Evolutionary conservation across 1,140 invertebrate species (phyloP), one percentile per base, ranked within the genome.

Genomic region (Eupristina koningsbergeri): DNA sequence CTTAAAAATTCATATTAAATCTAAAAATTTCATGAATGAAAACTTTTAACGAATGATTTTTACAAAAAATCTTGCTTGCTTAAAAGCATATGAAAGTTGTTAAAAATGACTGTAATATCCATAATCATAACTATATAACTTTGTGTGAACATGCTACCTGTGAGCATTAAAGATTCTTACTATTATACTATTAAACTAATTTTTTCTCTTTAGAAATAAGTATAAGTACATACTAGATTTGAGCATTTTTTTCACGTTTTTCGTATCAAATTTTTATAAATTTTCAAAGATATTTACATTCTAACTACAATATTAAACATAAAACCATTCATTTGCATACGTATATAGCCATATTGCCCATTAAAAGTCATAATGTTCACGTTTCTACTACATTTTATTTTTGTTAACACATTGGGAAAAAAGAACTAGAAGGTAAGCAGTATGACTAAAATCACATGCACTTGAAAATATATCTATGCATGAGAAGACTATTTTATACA

Each of bases 241-340:
- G 11, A 41, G 47, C 22, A 29, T 79, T 47, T 13, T 26, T 74
- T 69, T 13, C 19, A 47, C 39, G 19, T 74, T 19, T 31, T 74
- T 74, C 45, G 29, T 50, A 50, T 74, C n/a, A 50, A 74, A 15
- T 50, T 34, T 74, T 74, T 74, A 74, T 39, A 61, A 58, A 77
- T 29, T 77, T 77, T 77, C 19, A 77, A 77, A 31, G 39, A 45
- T 41, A 22, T 63, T 58, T 45, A 45, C 45, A 78, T 64, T 45
- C 26, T 41, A 41, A 41, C 76, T 64, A n/a, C 29, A 39, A 64
- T 64, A 78, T 78, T 78, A 39, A 78, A 63, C 39, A 64, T 53
- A 26, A 78, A 39, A 64, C 22, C 58, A 64, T 64, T 15, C 50
- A 47, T 75, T 47, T 47, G 50, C 41, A 75, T 75, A 50, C 74